Base-by-base conservation (phyloP, 2,888 invertebrate species). In the Psylliodes chrysocephalus region DNA sequence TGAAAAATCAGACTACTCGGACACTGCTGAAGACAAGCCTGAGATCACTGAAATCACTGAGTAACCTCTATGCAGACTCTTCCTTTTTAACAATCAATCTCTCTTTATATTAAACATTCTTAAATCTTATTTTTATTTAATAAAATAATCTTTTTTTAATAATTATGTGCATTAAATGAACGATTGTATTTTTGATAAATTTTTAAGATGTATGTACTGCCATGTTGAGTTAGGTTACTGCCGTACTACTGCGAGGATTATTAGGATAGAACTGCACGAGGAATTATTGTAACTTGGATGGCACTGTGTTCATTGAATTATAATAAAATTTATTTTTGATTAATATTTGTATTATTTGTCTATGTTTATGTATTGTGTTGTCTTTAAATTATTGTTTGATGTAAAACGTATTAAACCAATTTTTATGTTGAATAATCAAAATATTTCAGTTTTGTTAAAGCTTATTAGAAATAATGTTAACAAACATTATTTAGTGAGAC, bases 31-130 rank as follows among this genome's bases (percentile, higher is more conserved):
- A 70, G 74, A 73, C 68, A 77, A 77, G 73, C 76, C 78, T 64
- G 75, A 75, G 79, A 80, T 80, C 72, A 77, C 78, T 69, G 79
- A 77, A 75, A 75, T 77, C 60, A 75, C 79, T 71, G 79, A 80
- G 77, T 79, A 80, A 79, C 63, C 71, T 6, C 14, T 12, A 67
- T 73, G 70, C 69, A 68, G 70, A 69, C 38, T 61, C 55, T 62
- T 46, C 63, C n/a, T 40, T 49, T 28, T 8, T 59, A 49, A 28
- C 22, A 64, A n/a, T 59, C 63, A 69, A 68, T 73, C 64, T 51
- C 14, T 35, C 35, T 22, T 33, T 19, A 53, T 8, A 22, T 35
- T 46, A 59, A 62, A 64, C 62, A 47, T 64, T 61, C 61, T 60
- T 52, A 38, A 53, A 25, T 35, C 12, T 52, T 30, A 19, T 46